Evolutionary conservation across 2,888 invertebrate species (phyloP).

Genomic region (Agonopterix arenella): DNA sequence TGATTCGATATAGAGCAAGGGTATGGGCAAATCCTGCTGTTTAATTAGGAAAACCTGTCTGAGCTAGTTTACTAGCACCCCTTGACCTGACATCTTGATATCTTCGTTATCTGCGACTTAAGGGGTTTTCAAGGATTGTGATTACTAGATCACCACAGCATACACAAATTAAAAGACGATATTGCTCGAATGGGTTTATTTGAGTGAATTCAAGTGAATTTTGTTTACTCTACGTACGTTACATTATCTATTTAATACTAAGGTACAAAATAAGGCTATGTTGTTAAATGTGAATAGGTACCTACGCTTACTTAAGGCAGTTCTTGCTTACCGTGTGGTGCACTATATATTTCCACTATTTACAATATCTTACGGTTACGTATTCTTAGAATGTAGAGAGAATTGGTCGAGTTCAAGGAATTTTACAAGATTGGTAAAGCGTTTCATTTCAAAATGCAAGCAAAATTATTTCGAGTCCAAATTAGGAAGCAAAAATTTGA

Average conservation of each 20-base stretch:
- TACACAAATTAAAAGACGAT: too few relatives aligned
- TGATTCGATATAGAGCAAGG: too few relatives aligned
- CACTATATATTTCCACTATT: conserved; percentile 40
- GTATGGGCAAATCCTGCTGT: too few relatives aligned
- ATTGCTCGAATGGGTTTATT: conserved; percentile 26
- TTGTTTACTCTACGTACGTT: conserved; percentile 26
- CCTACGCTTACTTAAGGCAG: conserved; percentile 65
- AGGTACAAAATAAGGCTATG: conserved; percentile 74
- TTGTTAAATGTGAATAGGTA: conserved; percentile 61
- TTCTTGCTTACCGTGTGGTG: conserved; percentile 61
- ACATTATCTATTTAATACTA: conserved; percentile 33
- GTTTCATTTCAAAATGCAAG: conserved; percentile 40
- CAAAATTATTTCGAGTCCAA: conserved; percentile 8
- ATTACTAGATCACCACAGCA: too few relatives aligned
- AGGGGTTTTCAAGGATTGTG: too few relatives aligned
- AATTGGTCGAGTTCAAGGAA: conserved; percentile 59
- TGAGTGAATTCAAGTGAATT: conserved; percentile 43
- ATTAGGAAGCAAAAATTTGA: too few relatives aligned
- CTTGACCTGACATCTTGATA: too few relatives aligned
- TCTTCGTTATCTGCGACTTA: too few relatives aligned
- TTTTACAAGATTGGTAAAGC: conserved; percentile 43
- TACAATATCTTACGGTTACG: conserved; percentile 34
- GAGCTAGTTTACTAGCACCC: too few relatives aligned
- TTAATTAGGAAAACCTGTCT: too few relatives aligned
- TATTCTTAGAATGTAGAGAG: conserved; percentile 32